Conservation (phyloP, 64 coral and sea anemone genomes). For the Stichodactyla helianthus region DNA sequence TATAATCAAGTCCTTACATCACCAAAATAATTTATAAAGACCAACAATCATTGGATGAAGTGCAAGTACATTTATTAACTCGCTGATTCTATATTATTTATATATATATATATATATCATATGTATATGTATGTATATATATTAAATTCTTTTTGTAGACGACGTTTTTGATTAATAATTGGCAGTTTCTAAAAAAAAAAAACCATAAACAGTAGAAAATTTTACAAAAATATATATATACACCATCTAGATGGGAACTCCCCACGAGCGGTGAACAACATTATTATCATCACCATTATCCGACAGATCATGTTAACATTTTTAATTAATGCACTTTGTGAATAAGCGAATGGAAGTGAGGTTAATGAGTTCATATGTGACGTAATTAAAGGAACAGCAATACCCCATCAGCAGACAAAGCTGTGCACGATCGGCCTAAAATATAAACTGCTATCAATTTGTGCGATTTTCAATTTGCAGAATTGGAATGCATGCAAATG, state of each 20-base stretch:
- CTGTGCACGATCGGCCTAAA: background rate
- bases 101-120: slow-evolving; percentile 47
- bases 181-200: slow-evolving; percentile 50
- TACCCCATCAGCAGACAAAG: background rate
- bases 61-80: slow-evolving; percentile 26
- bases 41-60: background rate
- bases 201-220: slow-evolving; percentile 70
- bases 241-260: slow-evolving; percentile 36
- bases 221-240: slow-evolving; percentile 77
- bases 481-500: background rate
- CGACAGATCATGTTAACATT: background rate
- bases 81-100: slow-evolving; percentile 34
- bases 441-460: no score
- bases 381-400: background rate
- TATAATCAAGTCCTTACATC: background rate
- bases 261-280: background rate
- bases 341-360: slow-evolving; percentile 5
- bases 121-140: slow-evolving; percentile 54
- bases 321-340: background rate
- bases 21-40: background rate
- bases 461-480: background rate
- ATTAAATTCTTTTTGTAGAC: slow-evolving; percentile 59
- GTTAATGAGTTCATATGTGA: background rate
- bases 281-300: background rate
- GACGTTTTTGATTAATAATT: slow-evolving; percentile 47